Evolutionary conservation across 2,888 invertebrate species (phyloP), one percentile per base, ranked within the genome.

Genomic region (Antitype chi): DNA sequence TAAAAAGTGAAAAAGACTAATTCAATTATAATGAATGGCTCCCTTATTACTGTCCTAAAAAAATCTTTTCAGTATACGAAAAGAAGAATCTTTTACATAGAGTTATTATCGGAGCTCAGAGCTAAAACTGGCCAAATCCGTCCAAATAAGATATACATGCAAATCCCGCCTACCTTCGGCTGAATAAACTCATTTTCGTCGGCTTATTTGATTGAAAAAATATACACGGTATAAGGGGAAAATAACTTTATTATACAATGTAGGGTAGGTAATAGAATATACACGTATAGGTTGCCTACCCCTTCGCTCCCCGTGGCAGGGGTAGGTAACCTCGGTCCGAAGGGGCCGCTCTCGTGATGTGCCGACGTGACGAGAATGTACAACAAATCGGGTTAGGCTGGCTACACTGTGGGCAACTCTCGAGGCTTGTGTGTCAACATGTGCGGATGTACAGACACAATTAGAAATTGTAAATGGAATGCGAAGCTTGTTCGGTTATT

Each of bases 121-220:
- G 4, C 49, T 25, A 43, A 69, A 72, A 55, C 66, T 71, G 38
- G 15, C 47, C 43, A 70, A 74, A 63, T 73, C 49, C 28, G 25
- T 59, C 25, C 23, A 68, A 69, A 71, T 43, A 81, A 68, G n/a
- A 64, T 70, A 57, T 38, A 15, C 53, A 74, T 75, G 62, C 47
- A 72, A 83, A 82, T 79, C 43, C 69, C 11, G 17, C 32, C 25
- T 47, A 55, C 68, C 63, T 70, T 43, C 17, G 53, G n/a, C 25
- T 15, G 64, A 70, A 79, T 67, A 78, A 82, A 52, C 62, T 63
- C n/a, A 60, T 68, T 74, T 64, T 62, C 47, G 60, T 64, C n/a
- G 52, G 25, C 47, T 70, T 73, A 75, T 77, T 74, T 69, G 62
- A 83, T 85, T 83, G 83, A 80, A 85, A 85, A 80, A 47, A 70